These are phyloP conservation scores for Drosophila seclusa DNA, from an alignment of 2,888 invertebrate genomes.

Conservation along the genomic window DNA sequence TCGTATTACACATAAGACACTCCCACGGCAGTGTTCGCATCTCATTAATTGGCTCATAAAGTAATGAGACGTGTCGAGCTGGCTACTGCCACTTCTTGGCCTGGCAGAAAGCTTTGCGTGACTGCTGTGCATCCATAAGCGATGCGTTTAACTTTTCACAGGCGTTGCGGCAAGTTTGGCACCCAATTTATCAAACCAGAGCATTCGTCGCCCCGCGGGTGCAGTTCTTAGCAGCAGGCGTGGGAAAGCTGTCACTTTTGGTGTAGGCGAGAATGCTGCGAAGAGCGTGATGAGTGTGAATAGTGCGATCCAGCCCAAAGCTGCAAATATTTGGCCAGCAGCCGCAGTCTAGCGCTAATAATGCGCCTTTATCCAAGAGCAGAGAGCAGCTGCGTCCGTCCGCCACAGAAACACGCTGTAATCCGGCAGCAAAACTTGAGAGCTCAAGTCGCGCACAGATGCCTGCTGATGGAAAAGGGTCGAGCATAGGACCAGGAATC, in stretches of 20 bases:
- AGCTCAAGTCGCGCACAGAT: conserved; percentile 58
- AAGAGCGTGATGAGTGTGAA: conserved; percentile 1
- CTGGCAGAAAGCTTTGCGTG: conserved; percentile 66
- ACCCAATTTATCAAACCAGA: conserved; percentile 77
- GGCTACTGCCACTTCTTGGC: conserved; percentile 14
- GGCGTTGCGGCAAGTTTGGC: conserved; percentile 77
- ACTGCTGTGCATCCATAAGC: conserved; percentile 66
- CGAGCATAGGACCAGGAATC: conserved; percentile 11
- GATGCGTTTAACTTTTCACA: conserved; percentile 78
- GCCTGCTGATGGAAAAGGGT: conserved; percentile 46
- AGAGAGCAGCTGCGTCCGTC: conserved; percentile 37
- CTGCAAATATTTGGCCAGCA: conserved; percentile 37
- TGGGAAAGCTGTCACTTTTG: conserved; percentile 71
- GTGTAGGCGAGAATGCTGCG: conserved; percentile 30
- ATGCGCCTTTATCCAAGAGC: conserved; percentile 71
- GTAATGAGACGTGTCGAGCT: conserved; percentile 54
- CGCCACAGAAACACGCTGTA: conserved; percentile 45
- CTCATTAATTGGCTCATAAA: conserved; percentile 74
- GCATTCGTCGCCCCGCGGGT: conserved; percentile 62
- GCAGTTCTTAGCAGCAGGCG: conserved; percentile 65
- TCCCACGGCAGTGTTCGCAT: conserved; percentile 73
- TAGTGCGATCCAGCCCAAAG: background rate
- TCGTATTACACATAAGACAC: conserved; percentile 53
- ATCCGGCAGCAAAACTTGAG: conserved; percentile 68
- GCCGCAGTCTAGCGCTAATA: conserved; percentile 72